Conservation (phyloP, 2,797 vertebrate genomes). For the Aratinga solstitialis region DNA sequence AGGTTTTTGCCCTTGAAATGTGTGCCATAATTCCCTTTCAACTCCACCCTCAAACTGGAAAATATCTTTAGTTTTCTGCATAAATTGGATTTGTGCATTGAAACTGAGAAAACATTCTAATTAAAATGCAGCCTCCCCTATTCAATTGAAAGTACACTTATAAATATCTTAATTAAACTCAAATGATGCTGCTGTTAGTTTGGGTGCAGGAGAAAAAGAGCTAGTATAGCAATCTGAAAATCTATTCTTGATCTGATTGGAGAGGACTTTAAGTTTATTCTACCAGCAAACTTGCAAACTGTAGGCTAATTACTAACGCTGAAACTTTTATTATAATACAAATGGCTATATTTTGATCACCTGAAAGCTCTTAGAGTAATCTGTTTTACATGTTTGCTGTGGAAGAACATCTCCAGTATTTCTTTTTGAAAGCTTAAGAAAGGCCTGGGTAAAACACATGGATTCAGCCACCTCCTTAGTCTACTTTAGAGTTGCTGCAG, state of each 20-base stretch:
- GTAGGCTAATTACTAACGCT: background rate
- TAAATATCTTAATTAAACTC: conserved; percentile 1
- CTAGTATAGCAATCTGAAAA: background rate
- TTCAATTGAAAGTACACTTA: conserved; percentile 22
- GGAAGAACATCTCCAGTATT: background rate
- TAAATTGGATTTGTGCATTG: conserved; percentile 33
- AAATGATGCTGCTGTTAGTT: background rate
- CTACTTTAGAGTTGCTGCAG: background rate
- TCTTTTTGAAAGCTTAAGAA: background rate
- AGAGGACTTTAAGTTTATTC: background rate
- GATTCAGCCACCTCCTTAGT: background rate
- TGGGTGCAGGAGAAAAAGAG: background rate
- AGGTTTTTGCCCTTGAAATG: conserved; percentile 36
- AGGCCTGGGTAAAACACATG: background rate
- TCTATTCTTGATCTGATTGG: background rate
- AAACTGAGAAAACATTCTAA: conserved; percentile 60
- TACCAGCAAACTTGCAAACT: background rate
- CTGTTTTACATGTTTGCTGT: background rate
- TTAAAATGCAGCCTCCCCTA: conserved; percentile 29
- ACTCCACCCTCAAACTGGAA: background rate
- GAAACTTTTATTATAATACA: background rate
- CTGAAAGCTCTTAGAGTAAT: background rate
- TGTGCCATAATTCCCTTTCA: background rate
- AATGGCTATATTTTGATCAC: background rate
- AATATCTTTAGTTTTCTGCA: background rate